Conservation (phyloP, 35 echinoderm and acorn worm species). For the Heliocidaris erythrogramma region DNA sequence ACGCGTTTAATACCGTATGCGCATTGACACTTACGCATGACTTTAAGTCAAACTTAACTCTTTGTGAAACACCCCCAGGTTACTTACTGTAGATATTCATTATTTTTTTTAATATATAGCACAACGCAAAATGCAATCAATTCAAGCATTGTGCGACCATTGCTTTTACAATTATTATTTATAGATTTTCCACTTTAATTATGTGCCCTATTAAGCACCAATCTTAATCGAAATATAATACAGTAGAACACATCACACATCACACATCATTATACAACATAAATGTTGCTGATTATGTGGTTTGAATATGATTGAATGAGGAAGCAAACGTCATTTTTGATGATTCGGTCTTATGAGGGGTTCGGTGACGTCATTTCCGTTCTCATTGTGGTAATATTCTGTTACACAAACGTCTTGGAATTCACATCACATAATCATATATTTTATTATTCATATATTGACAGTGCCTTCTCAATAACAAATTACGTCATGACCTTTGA, state of each 20-base stretch:
- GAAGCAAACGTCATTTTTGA: background rate
- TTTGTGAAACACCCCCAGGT: too few species aligned
- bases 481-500: background rate
- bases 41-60: too few species aligned
- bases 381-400: background rate
- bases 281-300: background rate
- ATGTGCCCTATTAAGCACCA: too few species aligned
- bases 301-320: background rate
- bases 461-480: background rate
- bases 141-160: too few species aligned
- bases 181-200: too few species aligned
- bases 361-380: background rate
- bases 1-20: too few species aligned
- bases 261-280: background rate
- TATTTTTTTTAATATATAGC: too few species aligned
- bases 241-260: background rate
- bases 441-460: background rate
- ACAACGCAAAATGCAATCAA: too few species aligned
- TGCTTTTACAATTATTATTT: too few species aligned
- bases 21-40: too few species aligned
- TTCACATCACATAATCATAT: background rate
- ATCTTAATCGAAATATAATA: too few species aligned
- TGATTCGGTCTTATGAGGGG: background rate
- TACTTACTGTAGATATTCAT: too few species aligned
- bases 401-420: background rate